Evolutionary conservation across 2,797 vertebrate genomes (phyloP), one percentile per base, ranked within the genome.

Genomic region (Parauchenoglanis ngamensis): DNA sequence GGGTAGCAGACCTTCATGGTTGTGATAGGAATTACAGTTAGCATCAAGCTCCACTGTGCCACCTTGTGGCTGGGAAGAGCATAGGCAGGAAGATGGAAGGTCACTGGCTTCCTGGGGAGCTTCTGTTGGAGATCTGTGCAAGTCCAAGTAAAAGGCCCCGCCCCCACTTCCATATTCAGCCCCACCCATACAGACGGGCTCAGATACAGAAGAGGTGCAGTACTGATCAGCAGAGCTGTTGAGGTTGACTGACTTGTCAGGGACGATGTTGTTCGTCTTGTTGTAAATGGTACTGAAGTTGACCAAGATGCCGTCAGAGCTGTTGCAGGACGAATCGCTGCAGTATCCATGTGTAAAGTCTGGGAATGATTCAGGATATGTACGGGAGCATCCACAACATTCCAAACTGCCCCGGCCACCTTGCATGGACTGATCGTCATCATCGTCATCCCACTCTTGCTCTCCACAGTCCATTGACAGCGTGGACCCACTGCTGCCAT

Each of bases 261-360:
- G 95, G 23, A 95, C 91, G n/a, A 95, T 90, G 84, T 96, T 96
- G 72, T 97, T 98, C 95, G 96, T 96, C 91, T 98, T 98, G 94
- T 96, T 97, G 95, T 97, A 99, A 87, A 99, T 98, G 85, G 98
- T 93, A n/a, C 97, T 99, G 95, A 99, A 98, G 91, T 97, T 99
- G 89, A 99, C 97, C 17, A 99, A 96, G 49, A 98, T 97, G 0
- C 98, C 98, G 0, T 99, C 97, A 0, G 98, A 99, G 90, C 98
- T 98, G 94, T 98, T 98, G 94, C 97, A 99, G 49, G 98, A 99
- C 0, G 97, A 98, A 94, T 99, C 98, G 10, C 97, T 99, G 91
- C 96, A 93, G 1, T 97, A 98, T 86, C 96, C 96, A 89, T 95
- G 97, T 90, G 96, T 97, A 88, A 97, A 96, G 90, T 98, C 97